phyloP scores from a whole-genome alignment of 2,888 invertebrate genomes.

The Adelognathus sp. region DNA sequence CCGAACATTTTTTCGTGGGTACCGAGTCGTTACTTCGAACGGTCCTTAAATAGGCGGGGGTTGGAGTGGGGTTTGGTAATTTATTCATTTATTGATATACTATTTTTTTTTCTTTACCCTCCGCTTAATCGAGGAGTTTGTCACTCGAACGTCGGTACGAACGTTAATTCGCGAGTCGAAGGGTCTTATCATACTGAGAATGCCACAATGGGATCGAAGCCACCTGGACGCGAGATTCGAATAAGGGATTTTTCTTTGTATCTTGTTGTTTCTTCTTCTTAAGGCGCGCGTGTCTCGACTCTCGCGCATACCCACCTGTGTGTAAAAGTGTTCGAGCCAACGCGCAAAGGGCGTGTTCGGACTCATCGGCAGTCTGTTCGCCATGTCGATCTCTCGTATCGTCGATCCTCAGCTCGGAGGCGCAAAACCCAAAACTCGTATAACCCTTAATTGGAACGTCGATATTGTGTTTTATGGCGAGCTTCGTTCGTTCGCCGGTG shows the following conservation, averaged over 20 bases:
- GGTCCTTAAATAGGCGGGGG: not conserved
- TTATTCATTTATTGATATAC: not conserved
- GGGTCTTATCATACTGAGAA: not conserved
- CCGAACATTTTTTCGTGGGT: not conserved
- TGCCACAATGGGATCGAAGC: not conserved
- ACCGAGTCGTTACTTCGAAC: not conserved
- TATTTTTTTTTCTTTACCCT: not conserved
- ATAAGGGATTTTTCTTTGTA: conserved; percentile 38
- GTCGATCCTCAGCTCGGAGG: conserved; percentile 13
- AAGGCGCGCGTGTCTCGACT: conserved; percentile 34
- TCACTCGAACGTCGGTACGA: not conserved
- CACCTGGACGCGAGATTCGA: conserved; percentile 29
- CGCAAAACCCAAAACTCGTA: not conserved
- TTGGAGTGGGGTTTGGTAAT: too few relatives aligned
- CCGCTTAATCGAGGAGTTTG: not conserved
- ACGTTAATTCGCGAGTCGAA: not conserved
- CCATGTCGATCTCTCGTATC: conserved; percentile 1
- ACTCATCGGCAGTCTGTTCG: conserved; percentile 1
- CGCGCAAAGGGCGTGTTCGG: not conserved
- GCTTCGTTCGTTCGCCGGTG: not conserved
- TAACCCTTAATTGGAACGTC: conserved; percentile 48
- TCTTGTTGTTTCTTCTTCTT: conserved; percentile 41
- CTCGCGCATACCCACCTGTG: not conserved
- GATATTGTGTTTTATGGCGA: not conserved
- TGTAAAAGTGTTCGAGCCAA: not conserved